phyloP scores from a whole-genome alignment of 2,113 vertebrate genomes.

The Melanerpes formicivorus region DNA sequence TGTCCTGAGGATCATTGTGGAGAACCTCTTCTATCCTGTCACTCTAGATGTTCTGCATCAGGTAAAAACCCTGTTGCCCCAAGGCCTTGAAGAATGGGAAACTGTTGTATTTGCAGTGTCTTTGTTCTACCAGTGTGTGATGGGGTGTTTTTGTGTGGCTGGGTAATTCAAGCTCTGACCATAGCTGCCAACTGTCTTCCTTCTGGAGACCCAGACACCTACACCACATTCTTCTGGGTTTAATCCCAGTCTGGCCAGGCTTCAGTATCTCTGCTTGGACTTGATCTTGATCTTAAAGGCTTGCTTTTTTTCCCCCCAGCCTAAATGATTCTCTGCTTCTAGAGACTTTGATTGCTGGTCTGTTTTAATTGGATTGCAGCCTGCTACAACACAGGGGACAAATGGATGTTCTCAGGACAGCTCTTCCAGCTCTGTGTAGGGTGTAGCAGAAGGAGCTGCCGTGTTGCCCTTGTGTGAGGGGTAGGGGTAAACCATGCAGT shows the following conservation, averaged over 20 bases:
- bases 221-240: background rate
- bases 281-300: no score
- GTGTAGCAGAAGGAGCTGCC: background rate
- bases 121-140: background rate
- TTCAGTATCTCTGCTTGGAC: background rate
- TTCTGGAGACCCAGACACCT: background rate
- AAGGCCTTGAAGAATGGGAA: background rate
- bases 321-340: background rate
- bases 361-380: background rate
- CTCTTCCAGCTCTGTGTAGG: background rate
- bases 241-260: background rate
- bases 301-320: no score
- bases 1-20: constrained; percentile 93
- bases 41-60: constrained; percentile 94
- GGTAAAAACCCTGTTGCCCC: constrained; percentile 59
- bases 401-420: background rate
- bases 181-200: background rate
- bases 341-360: background rate
- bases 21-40: constrained; percentile 95
- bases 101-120: background rate
- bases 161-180: background rate
- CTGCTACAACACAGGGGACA: background rate
- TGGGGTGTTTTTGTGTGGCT: background rate
- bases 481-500: background rate
- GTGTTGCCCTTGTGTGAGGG: fast-evolving